Evolutionary conservation across 2,113 vertebrate species (phyloP).

Genomic region (Himantopus leucocephalus): DNA sequence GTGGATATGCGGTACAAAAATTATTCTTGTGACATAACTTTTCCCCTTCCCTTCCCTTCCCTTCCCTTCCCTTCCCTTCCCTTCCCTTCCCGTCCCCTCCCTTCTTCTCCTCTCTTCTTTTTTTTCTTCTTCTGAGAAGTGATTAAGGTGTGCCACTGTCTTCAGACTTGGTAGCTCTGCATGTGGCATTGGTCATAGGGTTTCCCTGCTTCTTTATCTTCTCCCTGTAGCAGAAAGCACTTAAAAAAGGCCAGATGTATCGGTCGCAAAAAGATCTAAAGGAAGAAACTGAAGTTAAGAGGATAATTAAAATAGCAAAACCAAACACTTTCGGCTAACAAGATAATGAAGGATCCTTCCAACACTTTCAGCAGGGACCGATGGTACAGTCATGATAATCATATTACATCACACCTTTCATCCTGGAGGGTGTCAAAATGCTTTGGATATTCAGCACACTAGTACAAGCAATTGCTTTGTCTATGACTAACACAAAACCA

Average conservation of each 20-base stretch:
- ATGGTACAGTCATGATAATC: neutral
- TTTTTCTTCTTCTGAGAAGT: neutral
- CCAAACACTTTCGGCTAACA: neutral
- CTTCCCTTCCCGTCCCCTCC: too few species aligned
- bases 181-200: neutral
- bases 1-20: neutral
- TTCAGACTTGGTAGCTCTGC: neutral
- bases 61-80: too few species aligned
- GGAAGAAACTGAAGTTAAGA: neutral
- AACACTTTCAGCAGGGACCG: neutral
- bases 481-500: neutral
- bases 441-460: neutral
- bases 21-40: neutral
- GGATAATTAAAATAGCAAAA: constrained; percentile 18
- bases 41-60: neutral
- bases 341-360: neutral
- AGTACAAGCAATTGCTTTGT: neutral
- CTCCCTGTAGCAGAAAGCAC: neutral
- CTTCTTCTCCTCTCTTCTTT: neutral
- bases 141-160: neutral
- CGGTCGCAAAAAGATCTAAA: neutral
- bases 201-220: neutral
- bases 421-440: constrained; percentile 1
- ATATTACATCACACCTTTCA: neutral
- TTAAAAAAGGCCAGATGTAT: neutral